A percentile compares a stretch with the other conserved stretches of the same genome.
Conservation (phyloP, 2,888 invertebrate genomes). For the Andrena fulva region DNA sequence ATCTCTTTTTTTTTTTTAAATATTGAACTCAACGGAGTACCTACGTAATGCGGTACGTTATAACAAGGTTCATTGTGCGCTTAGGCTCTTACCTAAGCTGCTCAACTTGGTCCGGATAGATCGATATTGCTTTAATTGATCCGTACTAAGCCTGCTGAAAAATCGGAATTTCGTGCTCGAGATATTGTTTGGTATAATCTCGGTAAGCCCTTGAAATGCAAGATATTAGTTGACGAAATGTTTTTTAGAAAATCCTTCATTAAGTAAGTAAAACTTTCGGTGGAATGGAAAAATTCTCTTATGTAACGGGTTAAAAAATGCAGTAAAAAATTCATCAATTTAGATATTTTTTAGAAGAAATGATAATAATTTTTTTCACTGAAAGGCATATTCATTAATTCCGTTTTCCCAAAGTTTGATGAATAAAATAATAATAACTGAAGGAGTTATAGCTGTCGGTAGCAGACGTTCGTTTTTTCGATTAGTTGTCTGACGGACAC, state of each 20-base stretch:
- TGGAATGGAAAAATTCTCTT: too few relatives aligned
- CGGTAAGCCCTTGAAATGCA: not conserved
- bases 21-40: constrained; percentile 18
- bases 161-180: constrained; percentile 20
- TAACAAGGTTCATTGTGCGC: constrained; percentile 31
- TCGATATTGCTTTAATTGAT: constrained; percentile 44
- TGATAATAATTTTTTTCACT: too few relatives aligned
- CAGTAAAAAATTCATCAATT: too few relatives aligned
- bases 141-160: constrained; percentile 6
- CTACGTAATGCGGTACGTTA: constrained; percentile 21
- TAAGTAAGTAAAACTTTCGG: too few relatives aligned
- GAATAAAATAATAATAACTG: too few relatives aligned
- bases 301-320: too few relatives aligned
- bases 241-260: not conserved
- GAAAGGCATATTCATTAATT: too few relatives aligned
- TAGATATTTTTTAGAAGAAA: too few relatives aligned
- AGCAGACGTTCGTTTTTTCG: too few relatives aligned
- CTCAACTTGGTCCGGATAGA: constrained; percentile 37
- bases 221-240: not conserved
- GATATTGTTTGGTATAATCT: not conserved
- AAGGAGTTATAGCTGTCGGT: too few relatives aligned
- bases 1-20: not conserved
- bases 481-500: too few relatives aligned
- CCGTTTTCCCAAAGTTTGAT: too few relatives aligned
- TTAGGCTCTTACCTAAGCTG: constrained; percentile 47